Conservation (phyloP, 2,113 vertebrate genomes). For the Oryctolagus cuniculus region mOryCun1.1 NC_091443.1:106031001-106031500, state of each 20-base stretch:
- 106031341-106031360: conserved; percentile 10
- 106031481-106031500: too few relatives aligned
- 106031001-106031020: neutral
- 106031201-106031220: neutral
- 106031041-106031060: neutral
- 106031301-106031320: neutral
- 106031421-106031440: conserved; percentile 8
- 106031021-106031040: neutral
- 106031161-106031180: neutral
- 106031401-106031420: neutral
- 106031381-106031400: neutral
- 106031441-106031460: neutral
- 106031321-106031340: conserved; percentile 29
- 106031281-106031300: neutral
- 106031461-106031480: too few relatives aligned
- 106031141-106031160: neutral
- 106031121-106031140: neutral
- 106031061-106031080: neutral
- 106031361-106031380: neutral
- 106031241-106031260: conserved; percentile 1
- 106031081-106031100: neutral
- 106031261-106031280: neutral
- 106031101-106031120: too few relatives aligned
- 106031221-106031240: neutral
- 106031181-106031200: neutral